Base-by-base conservation (phyloP, 2,797 vertebrate species). In the Clarias platycephalus region DNA sequence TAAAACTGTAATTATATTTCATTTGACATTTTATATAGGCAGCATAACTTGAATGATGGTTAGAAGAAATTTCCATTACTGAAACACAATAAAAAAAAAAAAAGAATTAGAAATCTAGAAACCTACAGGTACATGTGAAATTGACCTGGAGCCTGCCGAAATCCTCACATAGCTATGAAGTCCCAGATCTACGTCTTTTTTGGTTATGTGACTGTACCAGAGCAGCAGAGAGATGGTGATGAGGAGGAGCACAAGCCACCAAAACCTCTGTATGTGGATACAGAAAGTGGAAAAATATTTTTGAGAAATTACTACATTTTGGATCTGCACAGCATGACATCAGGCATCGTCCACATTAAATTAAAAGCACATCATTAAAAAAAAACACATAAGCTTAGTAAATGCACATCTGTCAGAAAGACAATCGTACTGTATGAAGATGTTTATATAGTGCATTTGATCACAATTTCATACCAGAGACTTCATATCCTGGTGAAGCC, bases 91-190 rank as follows among this genome's bases (percentile, higher is more conserved):
- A 0, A 24, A 5, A 76, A 4, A 49, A 37, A 55, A 24, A 76
- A 58, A 76, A 24, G 5, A 22, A 57, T 37, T 12, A 18, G 3
- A 31, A 75, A 82, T 20, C 16, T 31, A 57, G 5, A 37, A 75
- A 71, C 87, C 44, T 81, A 84, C 88, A 0, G 20, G 67, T 81
- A 84, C 88, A 0, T n/a, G 67, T 8, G 62, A 62, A 31, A 20
- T 68, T 16, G 89, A 44, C 86, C 40, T 81, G n/a, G 82, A 70
- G 26, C 55, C 71, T 2, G 89, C 77, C 10, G 0, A 64, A 88
- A 96, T 89, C 87, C 92, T 92, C 86, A 62, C 75, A 76, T 95
- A 96, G 24, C 93, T 93, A 76, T 18, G 67, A 74, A 94, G 91
- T 3, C 88, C 90, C n/a, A 31, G 24, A 70, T 84, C 81, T 6